Base-by-base conservation (phyloP, 2,888 invertebrate species). In the Chouioia cunea region DNA sequence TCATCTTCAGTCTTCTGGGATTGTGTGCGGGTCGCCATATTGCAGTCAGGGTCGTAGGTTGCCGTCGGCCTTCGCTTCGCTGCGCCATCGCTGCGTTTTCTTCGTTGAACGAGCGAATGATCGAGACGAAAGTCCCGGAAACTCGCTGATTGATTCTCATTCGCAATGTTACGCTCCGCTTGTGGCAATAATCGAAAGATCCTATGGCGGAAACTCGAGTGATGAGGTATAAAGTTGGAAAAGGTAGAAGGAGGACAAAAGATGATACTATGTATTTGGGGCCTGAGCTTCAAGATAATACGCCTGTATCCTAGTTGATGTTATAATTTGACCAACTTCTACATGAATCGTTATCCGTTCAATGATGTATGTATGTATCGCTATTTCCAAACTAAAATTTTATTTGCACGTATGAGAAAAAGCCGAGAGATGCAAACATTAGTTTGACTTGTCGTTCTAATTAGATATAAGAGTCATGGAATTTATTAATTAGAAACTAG, bases 161-260 rank as follows among this genome's bases (percentile, higher is more conserved):
- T 77, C 74, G 71, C 74, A 66, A 73, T 76, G 80, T 76, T 70
- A 78, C 77, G 80, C 74, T 80, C 73, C 74, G 77, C 76, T 71
- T 76, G 76, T 74, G 70, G 69, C 76, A 76, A 78, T 79, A 80
- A 80, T 80, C 77, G 75, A 77, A 77, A 75, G 75, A 74, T 76
- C 74, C 71, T 36, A 68, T 76, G 76, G 74, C 77, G 78, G 77
- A 80, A 81, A 77, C 75, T 67, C 62, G 56, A 62, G 12, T 15
- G 27, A 23, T 22, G n/a, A 3, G 20, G 20, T 20, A 20, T 36
- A 36, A 12, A 8, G 36, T 6, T 36, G 36, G 36, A 36, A 36
- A 36, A 36, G 36, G 36, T 10, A 36, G 36, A 12, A 36, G 10
- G 36, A 36, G 6, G 36, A 2, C 36, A 36, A 6, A 36, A 1